Base-by-base conservation (phyloP, 2,797 vertebrate species). In the Valencia hispanica region DNA sequence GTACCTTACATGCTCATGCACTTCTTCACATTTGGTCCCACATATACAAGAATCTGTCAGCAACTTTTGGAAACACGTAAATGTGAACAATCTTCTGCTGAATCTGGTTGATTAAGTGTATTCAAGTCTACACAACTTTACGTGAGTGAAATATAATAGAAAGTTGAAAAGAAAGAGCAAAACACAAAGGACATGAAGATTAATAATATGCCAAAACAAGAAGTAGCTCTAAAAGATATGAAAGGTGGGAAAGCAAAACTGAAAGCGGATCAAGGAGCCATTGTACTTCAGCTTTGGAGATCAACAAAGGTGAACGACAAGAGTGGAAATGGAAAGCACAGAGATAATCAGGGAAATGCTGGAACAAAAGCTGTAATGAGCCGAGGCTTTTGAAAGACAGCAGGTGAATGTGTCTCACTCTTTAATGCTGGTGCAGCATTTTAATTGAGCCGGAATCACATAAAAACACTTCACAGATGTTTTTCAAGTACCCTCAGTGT, bases 281-380 rank as follows among this genome's bases (percentile, higher is more conserved):
- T 89, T 89, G 80, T 81, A 1, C 57, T 36, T 25, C 53, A 48
- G 61, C 75, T 77, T 78, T 74, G 86, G 72, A 83, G 75, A 71
- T 70, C 63, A 77, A 72, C 65, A 55, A 78, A 80, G 79, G 68
- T 85, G 83, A 83, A 77, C 41, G 34, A 25, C 74, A 82, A 72
- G 48, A 81, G 76, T 81, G 74, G 5, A 77, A 84, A 82, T 77
- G 71, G 71, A 79, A 81, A 79, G 68, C 41, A 70, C 12, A 14
- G 48, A 14, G 45, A 76, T 18, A 79, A 73, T 70, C 0, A 1
- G 27, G n/a, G 34, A 76, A 76, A 87, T 8, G 17, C 41, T 68
- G 66, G 61, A 81, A 77, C 61, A 70, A 80, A 20, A 41, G 45
- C n/a, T 70, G 66, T 45, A 84, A 85, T 69, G 74, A 73, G 70